phyloP scores from a whole-genome alignment of 1,140 invertebrate species.

The Bombus pyrosoma region DNA sequence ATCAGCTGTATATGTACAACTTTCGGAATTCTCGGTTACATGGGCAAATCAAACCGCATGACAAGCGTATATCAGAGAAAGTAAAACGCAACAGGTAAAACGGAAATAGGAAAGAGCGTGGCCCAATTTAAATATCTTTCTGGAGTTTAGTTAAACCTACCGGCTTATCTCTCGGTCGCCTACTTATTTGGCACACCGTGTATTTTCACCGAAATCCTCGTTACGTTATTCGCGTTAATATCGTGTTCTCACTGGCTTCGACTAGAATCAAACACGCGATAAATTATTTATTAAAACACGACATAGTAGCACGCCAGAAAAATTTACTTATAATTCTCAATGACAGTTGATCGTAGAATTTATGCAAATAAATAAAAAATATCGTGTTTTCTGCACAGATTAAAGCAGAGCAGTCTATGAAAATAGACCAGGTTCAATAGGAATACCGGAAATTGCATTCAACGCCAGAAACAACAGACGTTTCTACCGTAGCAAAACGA shows the following conservation, averaged over 20 bases:
- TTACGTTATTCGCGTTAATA: no score
- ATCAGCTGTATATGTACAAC: not conserved
- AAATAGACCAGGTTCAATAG: constrained; percentile 18
- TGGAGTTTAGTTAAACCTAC: not conserved
- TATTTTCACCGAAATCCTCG: not conserved
- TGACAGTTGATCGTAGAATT: no score
- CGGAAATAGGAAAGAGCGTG: not conserved
- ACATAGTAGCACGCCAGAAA: no score
- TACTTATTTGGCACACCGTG: not conserved
- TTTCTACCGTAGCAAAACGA: constrained; percentile 41
- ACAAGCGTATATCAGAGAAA: not conserved
- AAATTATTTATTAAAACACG: no score
- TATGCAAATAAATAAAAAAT: no score
- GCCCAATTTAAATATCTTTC: not conserved
- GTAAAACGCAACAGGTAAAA: not conserved
- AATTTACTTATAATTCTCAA: no score
- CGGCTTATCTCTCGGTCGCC: not conserved
- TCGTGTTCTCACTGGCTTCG: no score
- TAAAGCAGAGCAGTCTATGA: not conserved
- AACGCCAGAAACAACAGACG: constrained; percentile 16
- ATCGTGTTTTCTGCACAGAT: not conserved
- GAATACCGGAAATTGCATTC: constrained; percentile 35
- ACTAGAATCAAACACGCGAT: no score
- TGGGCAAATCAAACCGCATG: not conserved
- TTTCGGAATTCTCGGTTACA: constrained; percentile 7